Evolutionary conservation across 2,888 invertebrate genomes (phyloP).

Genomic region (Apamea anceps): DNA sequence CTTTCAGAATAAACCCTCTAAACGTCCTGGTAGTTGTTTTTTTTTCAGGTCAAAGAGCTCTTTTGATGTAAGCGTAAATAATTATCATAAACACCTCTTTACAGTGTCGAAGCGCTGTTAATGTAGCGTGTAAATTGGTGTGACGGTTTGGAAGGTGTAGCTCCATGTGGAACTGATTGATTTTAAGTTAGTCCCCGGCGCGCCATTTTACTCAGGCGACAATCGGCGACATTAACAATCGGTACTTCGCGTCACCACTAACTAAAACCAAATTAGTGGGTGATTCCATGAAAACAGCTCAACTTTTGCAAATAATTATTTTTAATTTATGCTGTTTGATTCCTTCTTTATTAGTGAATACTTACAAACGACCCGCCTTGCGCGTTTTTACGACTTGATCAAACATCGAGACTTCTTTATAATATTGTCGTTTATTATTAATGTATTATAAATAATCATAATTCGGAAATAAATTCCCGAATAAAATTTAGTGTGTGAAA

Average conservation of each 20-base stretch:
- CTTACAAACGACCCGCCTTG: not conserved
- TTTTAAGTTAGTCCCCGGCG: not conserved
- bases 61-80: not conserved
- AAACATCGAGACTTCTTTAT: not conserved
- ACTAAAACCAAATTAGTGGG: constrained; percentile 35
- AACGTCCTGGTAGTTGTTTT: not conserved
- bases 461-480: not conserved
- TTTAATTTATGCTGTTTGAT: not conserved
- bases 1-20: not conserved
- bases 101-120: not conserved
- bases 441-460: not conserved
- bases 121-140: constrained; percentile 11
- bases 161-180: constrained; percentile 2
- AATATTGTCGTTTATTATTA: not conserved
- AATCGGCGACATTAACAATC: not conserved
- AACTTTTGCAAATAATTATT: not conserved
- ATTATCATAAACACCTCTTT: constrained; percentile 1
- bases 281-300: constrained; percentile 11
- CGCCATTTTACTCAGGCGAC: not conserved
- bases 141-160: not conserved
- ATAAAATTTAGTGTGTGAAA: no score
- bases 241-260: constrained; percentile 5
- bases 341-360: not conserved
- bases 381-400: not conserved
- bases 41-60: constrained; percentile 10